A percentile compares a stretch with the other conserved stretches of the same genome.
Conservation (phyloP, 2,888 invertebrate species). For the Caenorhabditis sp. region DNA sequence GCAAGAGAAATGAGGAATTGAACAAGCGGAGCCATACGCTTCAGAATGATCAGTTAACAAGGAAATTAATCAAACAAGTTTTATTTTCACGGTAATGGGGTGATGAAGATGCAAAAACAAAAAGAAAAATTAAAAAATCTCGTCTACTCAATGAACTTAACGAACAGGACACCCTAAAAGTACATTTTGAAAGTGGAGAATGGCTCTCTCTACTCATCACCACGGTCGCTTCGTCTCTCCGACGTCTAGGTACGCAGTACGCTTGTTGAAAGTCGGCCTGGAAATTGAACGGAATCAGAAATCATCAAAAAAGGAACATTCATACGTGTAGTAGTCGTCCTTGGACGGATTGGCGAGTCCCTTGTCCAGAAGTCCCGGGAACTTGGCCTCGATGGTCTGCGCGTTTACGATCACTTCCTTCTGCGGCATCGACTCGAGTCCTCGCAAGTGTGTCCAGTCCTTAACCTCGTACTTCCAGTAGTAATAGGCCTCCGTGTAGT, state of each 20-base stretch:
- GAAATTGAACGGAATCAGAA: conserved; percentile 10
- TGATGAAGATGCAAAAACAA: conserved; percentile 12
- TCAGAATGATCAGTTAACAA: neutral
- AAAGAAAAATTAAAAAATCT: conserved; percentile 33
- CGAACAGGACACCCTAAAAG: conserved; percentile 40
- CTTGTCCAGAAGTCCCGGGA: conserved; percentile 70
- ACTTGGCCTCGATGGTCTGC: conserved; percentile 63
- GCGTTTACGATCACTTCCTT: conserved; percentile 65
- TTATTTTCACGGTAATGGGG: too few species aligned
- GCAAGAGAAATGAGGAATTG: too few species aligned
- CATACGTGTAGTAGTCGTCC: conserved; percentile 64
- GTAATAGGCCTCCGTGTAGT: too few species aligned
- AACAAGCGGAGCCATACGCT: too few species aligned
- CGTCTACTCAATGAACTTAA: conserved; percentile 23
- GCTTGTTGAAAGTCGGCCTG: conserved; percentile 73
- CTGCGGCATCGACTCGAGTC: conserved; percentile 70
- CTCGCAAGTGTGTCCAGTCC: conserved; percentile 74
- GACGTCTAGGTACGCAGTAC: conserved; percentile 72
- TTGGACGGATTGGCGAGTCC: conserved; percentile 63
- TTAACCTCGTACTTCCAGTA: conserved; percentile 78
- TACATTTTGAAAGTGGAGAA: conserved; percentile 24
- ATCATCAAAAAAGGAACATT: conserved; percentile 4
- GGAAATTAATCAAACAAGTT: too few species aligned
- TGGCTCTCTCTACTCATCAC: conserved; percentile 49
- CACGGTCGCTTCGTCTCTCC: conserved; percentile 74